phyloP scores from a whole-genome alignment of 2,113 vertebrate genomes.

The Ammodytes marinus region DNA sequence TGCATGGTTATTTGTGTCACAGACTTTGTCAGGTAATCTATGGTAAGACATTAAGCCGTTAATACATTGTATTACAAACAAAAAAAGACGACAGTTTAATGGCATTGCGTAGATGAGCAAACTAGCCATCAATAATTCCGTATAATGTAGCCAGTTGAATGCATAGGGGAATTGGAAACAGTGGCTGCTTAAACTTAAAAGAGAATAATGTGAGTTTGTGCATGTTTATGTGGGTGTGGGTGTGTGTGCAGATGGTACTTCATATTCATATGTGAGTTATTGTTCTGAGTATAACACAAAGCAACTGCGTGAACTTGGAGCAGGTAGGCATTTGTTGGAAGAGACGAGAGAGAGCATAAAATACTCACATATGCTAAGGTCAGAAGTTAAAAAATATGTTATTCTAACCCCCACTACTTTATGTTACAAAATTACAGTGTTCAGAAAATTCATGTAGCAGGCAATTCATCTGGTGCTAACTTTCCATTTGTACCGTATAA shows the following conservation, averaged over 20 bases:
- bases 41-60: conserved; percentile 81
- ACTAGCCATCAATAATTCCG: conserved; percentile 80
- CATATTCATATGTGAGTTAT: not conserved
- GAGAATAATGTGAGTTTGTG: conserved; percentile 31
- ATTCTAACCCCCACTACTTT: not conserved
- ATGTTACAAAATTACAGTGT: not conserved
- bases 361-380: not conserved
- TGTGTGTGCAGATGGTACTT: not conserved
- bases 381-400: not conserved
- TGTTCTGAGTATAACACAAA: not conserved
- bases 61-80: conserved; percentile 72
- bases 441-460: not conserved
- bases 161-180: conserved; percentile 49
- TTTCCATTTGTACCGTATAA: not conserved
- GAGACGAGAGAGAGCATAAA: not conserved
- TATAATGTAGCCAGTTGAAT: conserved; percentile 67
- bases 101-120: conserved; percentile 78
- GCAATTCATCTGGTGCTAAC: not conserved
- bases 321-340: not conserved
- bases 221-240: not conserved
- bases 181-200: conserved; percentile 54
- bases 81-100: conserved; percentile 78
- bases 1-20: conserved; percentile 71
- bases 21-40: conserved; percentile 87
- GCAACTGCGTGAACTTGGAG: not conserved